These are phyloP conservation scores for Nysson spinosus DNA, from an alignment of 2,888 invertebrate genomes.

Conservation along the genomic window DNA sequence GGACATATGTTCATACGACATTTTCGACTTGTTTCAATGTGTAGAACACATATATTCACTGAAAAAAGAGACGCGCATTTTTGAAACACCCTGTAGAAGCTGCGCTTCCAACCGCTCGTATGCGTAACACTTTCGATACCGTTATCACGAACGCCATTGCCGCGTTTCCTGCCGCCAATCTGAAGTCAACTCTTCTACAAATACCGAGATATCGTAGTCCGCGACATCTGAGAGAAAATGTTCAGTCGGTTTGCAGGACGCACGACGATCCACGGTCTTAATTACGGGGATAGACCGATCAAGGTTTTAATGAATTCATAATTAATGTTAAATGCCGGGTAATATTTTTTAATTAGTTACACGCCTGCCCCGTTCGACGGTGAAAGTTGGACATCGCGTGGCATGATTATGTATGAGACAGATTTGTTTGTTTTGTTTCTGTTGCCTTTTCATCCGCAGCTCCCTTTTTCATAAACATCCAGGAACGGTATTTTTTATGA, in stretches of 20 bases:
- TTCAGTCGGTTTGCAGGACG: conserved; percentile 18
- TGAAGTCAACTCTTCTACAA: conserved; percentile 16
- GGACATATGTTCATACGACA: too few relatives aligned
- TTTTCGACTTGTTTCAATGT: too few relatives aligned
- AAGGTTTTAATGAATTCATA: conserved; percentile 1
- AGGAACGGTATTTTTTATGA: too few relatives aligned
- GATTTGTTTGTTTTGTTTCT: neutral
- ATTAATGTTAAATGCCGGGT: conserved; percentile 19
- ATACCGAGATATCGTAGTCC: conserved; percentile 8
- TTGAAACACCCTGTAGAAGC: too few relatives aligned
- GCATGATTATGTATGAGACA: neutral
- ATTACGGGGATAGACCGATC: conserved; percentile 3
- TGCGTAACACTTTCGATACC: conserved; percentile 64
- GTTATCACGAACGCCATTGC: conserved; percentile 56
- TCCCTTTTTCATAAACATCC: too few relatives aligned
- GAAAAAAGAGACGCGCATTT: too few relatives aligned
- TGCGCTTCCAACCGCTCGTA: conserved; percentile 25
- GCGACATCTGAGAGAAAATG: conserved; percentile 14
- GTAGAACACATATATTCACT: too few relatives aligned
- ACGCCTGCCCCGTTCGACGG: conserved; percentile 9
- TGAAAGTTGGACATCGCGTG: conserved; percentile 26
- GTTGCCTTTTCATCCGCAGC: neutral
- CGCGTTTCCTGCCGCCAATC: conserved; percentile 54
- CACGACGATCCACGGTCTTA: conserved; percentile 4
- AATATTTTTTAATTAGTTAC: conserved; percentile 4